Conservation (phyloP, 2,888 invertebrate genomes). For the Rhamphomyia laevipes region DNA sequence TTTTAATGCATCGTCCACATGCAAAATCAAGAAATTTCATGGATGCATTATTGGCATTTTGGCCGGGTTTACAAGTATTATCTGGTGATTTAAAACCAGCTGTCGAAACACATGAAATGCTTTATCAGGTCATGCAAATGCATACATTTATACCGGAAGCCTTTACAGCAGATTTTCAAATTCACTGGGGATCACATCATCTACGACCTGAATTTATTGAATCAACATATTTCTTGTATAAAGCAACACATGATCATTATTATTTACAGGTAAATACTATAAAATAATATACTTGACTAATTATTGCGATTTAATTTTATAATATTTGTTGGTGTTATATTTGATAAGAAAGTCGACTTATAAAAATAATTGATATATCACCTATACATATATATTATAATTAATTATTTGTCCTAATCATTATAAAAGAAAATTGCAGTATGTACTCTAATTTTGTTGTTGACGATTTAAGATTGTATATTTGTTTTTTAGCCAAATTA, state of each 20-base stretch:
- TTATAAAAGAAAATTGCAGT: no score
- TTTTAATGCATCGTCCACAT: slow-evolving; percentile 90
- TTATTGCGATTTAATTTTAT: no score
- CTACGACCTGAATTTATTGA: slow-evolving; percentile 95
- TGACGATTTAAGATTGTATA: no score
- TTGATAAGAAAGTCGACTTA: no score
- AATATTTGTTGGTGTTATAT: no score
- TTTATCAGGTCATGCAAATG: slow-evolving; percentile 94
- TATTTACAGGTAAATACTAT: slow-evolving; percentile 58
- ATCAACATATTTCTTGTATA: slow-evolving; percentile 93
- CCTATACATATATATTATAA: no score
- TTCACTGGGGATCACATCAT: slow-evolving; percentile 98
- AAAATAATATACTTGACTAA: not conserved
- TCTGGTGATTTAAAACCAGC: slow-evolving; percentile 91
- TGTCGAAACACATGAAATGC: slow-evolving; percentile 98
- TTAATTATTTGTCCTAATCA: no score
- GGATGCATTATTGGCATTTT: slow-evolving; percentile 95
- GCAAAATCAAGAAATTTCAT: slow-evolving; percentile 91
- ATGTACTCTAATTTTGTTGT: no score
- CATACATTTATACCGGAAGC: slow-evolving; percentile 98
- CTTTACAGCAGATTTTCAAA: slow-evolving; percentile 94
- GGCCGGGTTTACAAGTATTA: slow-evolving; percentile 90
- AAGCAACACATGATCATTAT: slow-evolving; percentile 91
- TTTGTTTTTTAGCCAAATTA: no score
- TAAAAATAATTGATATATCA: no score